These are phyloP conservation scores for Gasterosteus aculeatus DNA, from an alignment of 2,113 vertebrate genomes.

Conservation along the genomic window DNA sequence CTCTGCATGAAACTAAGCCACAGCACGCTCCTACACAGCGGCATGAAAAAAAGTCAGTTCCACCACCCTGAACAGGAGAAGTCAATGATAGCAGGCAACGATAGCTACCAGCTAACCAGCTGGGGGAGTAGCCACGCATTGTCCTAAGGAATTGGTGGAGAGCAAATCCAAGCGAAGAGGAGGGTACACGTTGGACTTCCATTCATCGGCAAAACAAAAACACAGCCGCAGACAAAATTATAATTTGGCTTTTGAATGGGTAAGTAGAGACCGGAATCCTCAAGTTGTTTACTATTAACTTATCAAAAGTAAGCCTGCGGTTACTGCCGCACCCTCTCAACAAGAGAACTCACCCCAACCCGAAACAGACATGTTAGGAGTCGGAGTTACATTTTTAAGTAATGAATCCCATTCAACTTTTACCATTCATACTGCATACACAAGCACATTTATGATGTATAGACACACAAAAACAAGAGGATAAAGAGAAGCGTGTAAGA, in stretches of 20 bases:
- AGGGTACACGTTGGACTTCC: not conserved
- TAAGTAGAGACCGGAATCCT: not conserved
- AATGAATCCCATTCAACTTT: not conserved
- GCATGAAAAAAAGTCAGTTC: constrained; percentile 27
- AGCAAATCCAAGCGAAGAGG: not conserved
- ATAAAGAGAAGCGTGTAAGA: constrained; percentile 20
- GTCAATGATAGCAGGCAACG: constrained; percentile 5
- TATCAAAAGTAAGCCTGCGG: not conserved
- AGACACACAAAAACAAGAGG: constrained; percentile 1
- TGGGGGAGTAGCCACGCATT: not conserved
- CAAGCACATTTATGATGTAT: not conserved
- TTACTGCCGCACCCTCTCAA: too few relatives aligned
- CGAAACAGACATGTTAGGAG: not conserved
- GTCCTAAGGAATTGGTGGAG: not conserved
- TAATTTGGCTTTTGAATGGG: not conserved
- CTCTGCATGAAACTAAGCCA: constrained; percentile 56
- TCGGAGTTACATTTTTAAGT: constrained; percentile 2
- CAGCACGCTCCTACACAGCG: constrained; percentile 14
- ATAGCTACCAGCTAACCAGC: not conserved
- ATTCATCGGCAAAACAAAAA: not conserved
- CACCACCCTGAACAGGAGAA: constrained; percentile 33
- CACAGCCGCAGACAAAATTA: not conserved
- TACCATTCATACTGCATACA: not conserved
- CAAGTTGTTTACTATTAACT: too few relatives aligned
- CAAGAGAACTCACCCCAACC: too few relatives aligned